These are phyloP conservation scores for Amazonetta brasiliensis DNA, from an alignment of 2,797 vertebrate genomes.

Conservation along the genomic window DNA sequence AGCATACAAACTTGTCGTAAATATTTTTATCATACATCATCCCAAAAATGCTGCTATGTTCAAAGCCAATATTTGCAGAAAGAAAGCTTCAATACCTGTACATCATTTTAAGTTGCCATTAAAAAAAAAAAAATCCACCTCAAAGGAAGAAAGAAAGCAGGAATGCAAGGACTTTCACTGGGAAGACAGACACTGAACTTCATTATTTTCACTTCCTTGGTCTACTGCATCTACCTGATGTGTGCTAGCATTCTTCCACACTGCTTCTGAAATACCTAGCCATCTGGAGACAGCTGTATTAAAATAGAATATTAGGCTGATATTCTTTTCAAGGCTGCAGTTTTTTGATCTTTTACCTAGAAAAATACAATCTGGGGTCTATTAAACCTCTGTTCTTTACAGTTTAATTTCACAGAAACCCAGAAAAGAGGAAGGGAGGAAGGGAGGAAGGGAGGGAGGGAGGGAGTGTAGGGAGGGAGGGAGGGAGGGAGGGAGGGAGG, in stretches of 20 bases:
- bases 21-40: background rate
- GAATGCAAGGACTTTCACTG: background rate
- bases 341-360: background rate
- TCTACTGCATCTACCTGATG: accelerated
- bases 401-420: background rate
- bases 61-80: background rate
- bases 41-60: background rate
- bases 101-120: background rate
- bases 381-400: background rate
- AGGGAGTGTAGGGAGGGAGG: too few species aligned
- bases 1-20: background rate
- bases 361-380: background rate
- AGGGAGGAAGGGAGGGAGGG: too few species aligned
- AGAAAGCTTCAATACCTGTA: background rate
- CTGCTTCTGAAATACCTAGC: background rate
- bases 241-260: background rate
- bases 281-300: background rate
- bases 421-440: background rate
- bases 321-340: background rate
- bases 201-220: background rate
- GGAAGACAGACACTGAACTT: background rate
- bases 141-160: background rate
- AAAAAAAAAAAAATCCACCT: background rate
- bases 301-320: background rate
- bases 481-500: too few species aligned